Percentiles rank a stretch among this genome's conserved stretches.
Conservation (phyloP, 2,113 vertebrate genomes). For the Mus pahari region DNA sequence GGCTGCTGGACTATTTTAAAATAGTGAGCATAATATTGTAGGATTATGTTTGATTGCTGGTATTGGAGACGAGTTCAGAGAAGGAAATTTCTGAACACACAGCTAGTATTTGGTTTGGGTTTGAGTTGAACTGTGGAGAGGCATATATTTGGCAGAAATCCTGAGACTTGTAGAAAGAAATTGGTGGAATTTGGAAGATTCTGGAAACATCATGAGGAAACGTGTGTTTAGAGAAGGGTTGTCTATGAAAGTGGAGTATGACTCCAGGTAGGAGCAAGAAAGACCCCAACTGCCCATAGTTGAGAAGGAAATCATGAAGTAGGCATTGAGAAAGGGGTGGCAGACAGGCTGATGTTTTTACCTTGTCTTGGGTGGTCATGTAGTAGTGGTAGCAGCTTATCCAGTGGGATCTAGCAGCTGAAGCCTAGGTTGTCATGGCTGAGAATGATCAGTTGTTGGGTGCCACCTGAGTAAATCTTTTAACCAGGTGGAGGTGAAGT, state of each 20-base stretch:
- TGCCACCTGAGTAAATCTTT: slow-evolving; percentile 5
- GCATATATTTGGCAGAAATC: neutral
- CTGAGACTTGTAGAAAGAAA: slow-evolving; percentile 21
- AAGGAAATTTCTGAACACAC: neutral
- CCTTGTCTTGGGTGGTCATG: neutral
- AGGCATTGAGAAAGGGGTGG: neutral
- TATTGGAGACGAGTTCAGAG: neutral
- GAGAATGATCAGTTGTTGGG: neutral
- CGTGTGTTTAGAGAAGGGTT: neutral
- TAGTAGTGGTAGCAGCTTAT: neutral
- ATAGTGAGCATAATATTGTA: neutral
- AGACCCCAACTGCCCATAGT: neutral
- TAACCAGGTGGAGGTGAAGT: neutral
- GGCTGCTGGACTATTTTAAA: neutral
- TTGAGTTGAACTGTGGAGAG: slow-evolving; percentile 24
- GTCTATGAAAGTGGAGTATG: neutral
- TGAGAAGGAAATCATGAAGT: neutral
- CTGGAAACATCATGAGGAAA: neutral
- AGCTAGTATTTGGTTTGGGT: neutral
- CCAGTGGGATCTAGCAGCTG: neutral
- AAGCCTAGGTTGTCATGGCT: neutral
- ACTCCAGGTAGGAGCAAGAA: neutral
- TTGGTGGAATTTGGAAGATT: slow-evolving; percentile 10
- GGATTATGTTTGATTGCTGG: neutral
- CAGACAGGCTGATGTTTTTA: neutral